phyloP scores from a whole-genome alignment of 1,140 invertebrate genomes.

The Phocides pigmalion region DNA sequence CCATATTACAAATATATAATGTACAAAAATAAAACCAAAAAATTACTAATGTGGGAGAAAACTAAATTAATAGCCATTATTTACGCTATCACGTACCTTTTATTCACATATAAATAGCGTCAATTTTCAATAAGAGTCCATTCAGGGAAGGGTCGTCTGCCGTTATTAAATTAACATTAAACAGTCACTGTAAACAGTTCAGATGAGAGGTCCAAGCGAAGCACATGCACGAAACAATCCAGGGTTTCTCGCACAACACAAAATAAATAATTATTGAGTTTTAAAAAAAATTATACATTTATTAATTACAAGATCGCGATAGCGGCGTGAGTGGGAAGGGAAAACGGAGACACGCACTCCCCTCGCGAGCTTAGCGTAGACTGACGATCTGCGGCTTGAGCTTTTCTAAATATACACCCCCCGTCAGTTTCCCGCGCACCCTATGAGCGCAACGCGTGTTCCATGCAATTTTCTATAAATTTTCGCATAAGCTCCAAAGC shows the following conservation, averaged over 20 bases:
- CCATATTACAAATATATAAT: not conserved
- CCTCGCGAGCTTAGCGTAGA: conserved; percentile 56
- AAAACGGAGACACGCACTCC: conserved; percentile 53
- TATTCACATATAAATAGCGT: conserved; percentile 42
- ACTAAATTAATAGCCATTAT: conserved; percentile 29
- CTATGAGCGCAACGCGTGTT: conserved; percentile 73
- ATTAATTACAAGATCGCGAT: conserved; percentile 63
- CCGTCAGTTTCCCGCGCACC: conserved; percentile 70
- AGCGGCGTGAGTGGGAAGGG: conserved; percentile 42
- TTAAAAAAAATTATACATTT: conserved; percentile 67
- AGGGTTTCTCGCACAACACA: conserved; percentile 68
- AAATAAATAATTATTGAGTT: conserved; percentile 39
- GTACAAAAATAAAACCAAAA: not conserved
- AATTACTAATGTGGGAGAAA: not conserved
- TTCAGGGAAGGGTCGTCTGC: conserved; percentile 41
- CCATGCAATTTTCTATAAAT: conserved; percentile 83
- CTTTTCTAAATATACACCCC: conserved; percentile 79
- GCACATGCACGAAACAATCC: conserved; percentile 67
- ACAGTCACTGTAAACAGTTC: conserved; percentile 39
- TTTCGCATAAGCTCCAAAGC: conserved; percentile 79
- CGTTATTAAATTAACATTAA: conserved; percentile 38
- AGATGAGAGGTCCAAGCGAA: conserved; percentile 37
- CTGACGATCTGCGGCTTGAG: conserved; percentile 61
- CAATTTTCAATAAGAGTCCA: conserved; percentile 60
- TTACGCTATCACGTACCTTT: conserved; percentile 51